Conservation (phyloP, 2,888 invertebrate species). For the Nomada hirtipes region DNA sequence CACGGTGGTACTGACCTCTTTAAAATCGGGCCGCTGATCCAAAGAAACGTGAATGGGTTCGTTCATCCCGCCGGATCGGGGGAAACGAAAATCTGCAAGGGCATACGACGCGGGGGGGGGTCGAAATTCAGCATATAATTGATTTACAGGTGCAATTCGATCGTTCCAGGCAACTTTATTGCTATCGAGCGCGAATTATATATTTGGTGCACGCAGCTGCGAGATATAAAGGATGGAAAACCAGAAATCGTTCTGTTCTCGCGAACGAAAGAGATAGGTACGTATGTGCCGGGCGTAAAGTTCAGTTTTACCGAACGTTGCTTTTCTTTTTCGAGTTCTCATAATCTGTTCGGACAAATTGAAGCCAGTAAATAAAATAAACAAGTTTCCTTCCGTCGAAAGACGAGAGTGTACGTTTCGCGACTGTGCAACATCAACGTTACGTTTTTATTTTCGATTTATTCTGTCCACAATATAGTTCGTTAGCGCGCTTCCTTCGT, state of each 20-base stretch:
- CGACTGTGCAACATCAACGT: slow-evolving; percentile 7
- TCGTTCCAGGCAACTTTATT: slow-evolving; percentile 3
- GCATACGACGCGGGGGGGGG: not conserved
- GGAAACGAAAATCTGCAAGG: slow-evolving; percentile 32
- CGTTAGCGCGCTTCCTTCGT: slow-evolving; percentile 50
- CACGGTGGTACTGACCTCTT: slow-evolving; percentile 55
- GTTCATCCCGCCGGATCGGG: slow-evolving; percentile 19
- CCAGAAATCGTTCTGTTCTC: not conserved
- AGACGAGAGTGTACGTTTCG: slow-evolving; percentile 13
- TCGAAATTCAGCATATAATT: slow-evolving; percentile 24
- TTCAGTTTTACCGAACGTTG: not conserved
- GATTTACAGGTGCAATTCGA: slow-evolving; percentile 25
- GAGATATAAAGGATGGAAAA: not conserved
- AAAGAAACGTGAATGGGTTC: slow-evolving; percentile 53
- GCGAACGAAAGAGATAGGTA: not conserved
- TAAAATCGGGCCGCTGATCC: slow-evolving; percentile 57
- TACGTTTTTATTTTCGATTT: slow-evolving; percentile 30
- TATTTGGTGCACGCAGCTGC: not conserved
- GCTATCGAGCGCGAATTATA: not conserved
- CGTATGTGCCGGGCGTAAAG: too few relatives aligned
- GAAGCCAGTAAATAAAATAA: slow-evolving; percentile 54
- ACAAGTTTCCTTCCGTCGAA: slow-evolving; percentile 27
- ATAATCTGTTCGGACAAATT: slow-evolving; percentile 48
- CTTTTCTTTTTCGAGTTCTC: slow-evolving; percentile 35
- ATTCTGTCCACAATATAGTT: slow-evolving; percentile 58